Percentiles rank a stretch among this genome's conserved stretches.
These are phyloP conservation scores for Drosophila barbarae DNA, from an alignment of 2,888 invertebrate species.

Conservation along the genomic window DNA sequence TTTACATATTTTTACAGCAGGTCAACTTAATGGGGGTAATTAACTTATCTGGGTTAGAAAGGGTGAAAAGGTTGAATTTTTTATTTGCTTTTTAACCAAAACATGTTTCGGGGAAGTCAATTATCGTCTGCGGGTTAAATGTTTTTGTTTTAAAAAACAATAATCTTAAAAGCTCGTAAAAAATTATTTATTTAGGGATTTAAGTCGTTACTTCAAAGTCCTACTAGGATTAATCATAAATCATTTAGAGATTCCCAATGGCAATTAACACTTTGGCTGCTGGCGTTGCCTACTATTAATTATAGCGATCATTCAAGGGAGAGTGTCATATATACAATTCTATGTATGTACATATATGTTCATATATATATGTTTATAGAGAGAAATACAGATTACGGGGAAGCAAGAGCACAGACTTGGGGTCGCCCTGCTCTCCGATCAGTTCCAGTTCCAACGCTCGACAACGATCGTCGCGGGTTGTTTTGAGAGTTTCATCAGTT, in stretches of 20 bases:
- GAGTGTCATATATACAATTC: background rate
- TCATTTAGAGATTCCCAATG: conserved; percentile 15
- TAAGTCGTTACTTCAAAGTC: background rate
- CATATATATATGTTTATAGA: background rate
- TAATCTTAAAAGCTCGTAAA: background rate
- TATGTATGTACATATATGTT: background rate
- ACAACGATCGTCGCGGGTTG: conserved; percentile 1
- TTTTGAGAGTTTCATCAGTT: conserved; percentile 47
- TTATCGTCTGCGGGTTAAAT: background rate
- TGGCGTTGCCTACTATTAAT: conserved; percentile 22
- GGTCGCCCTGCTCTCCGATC: conserved; percentile 48
- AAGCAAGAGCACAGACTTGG: conserved; percentile 41
- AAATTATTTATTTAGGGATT: background rate
- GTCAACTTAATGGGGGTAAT: conserved; percentile 44
- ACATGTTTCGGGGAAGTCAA: conserved; percentile 18
- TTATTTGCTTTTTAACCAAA: conserved; percentile 17
- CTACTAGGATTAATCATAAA: background rate
- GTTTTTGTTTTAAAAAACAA: background rate
- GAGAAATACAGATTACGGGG: conserved; percentile 15
- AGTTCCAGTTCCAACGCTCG: conserved; percentile 3
- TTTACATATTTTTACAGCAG: conserved; percentile 18
- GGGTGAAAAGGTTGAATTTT: conserved; percentile 22
- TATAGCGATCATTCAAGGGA: conserved; percentile 23
- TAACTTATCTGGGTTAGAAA: conserved; percentile 35
- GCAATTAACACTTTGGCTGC: conserved; percentile 49